Percentiles rank a stretch among this genome's conserved stretches.
phyloP scores from a whole-genome alignment of 1,140 invertebrate genomes.

The Globodera rostochiensis region DNA sequence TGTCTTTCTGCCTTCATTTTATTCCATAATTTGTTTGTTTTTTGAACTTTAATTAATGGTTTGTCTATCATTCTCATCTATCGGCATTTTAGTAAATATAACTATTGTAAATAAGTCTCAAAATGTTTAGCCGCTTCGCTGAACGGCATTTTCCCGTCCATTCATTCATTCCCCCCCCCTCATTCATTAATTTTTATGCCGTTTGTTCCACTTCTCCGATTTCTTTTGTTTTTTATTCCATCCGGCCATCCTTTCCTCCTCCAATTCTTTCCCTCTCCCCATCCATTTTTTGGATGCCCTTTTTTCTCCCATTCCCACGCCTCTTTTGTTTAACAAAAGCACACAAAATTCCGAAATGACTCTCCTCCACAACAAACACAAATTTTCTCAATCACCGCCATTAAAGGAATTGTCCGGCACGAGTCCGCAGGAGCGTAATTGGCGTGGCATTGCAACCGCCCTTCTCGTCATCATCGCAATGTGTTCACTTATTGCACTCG shows the following conservation, averaged over 20 bases:
- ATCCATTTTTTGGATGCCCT: not conserved
- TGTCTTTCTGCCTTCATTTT: too few relatives aligned
- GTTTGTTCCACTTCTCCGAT: not conserved
- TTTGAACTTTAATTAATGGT: too few relatives aligned
- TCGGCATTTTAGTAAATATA: too few relatives aligned
- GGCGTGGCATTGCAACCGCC: constrained; percentile 50
- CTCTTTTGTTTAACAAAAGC: not conserved
- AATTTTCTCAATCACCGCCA: constrained; percentile 14
- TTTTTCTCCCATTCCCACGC: not conserved
- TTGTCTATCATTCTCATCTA: too few relatives aligned
- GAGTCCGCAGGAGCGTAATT: constrained; percentile 53
- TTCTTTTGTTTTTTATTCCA: not conserved
- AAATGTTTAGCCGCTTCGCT: too few relatives aligned
- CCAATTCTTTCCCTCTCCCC: not conserved
- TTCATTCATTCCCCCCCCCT: not conserved
- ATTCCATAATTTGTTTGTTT: too few relatives aligned
- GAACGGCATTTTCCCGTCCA: not conserved
- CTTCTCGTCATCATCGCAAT: constrained; percentile 46
- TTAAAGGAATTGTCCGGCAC: constrained; percentile 51
- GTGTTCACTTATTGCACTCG: constrained; percentile 46
- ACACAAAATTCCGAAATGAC: not conserved
- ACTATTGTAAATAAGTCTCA: too few relatives aligned
- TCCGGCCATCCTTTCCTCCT: not conserved
- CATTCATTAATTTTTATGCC: too few relatives aligned
- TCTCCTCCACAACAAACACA: not conserved